Percentiles rank a stretch among this genome's conserved stretches.
Evolutionary conservation across 53 echinoderm and acorn worm genomes (phyloP).

Genomic region (Zoroaster sp.): DNA sequence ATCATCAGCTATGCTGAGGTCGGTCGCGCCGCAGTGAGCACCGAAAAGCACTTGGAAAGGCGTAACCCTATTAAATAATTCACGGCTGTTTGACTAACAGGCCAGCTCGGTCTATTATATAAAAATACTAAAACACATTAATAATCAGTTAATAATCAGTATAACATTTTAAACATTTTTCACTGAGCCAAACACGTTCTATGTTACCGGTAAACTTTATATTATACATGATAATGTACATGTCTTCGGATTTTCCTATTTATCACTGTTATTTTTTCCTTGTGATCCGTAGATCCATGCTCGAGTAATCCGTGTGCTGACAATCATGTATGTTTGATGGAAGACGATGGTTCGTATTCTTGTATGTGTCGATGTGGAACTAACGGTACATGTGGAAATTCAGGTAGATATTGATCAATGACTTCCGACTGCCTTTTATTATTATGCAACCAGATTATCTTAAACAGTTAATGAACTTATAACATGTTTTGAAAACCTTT

Average conservation of each 20-base stretch:
- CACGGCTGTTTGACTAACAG: too few species aligned
- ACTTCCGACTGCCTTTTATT: too few species aligned
- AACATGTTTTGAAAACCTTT: too few species aligned
- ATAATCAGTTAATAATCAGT: neutral
- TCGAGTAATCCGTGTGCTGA: neutral
- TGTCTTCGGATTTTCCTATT: neutral
- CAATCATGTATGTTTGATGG: neutral
- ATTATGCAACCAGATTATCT: too few species aligned
- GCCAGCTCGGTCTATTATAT: neutral
- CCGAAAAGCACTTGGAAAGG: neutral
- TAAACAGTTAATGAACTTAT: too few species aligned
- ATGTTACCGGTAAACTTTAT: too few species aligned
- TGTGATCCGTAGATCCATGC: neutral
- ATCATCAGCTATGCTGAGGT: neutral
- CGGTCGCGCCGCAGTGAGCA: neutral
- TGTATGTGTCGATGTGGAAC: constrained; percentile 22
- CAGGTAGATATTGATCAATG: neutral
- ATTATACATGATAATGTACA: too few species aligned
- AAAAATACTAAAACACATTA: neutral
- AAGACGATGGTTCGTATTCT: neutral
- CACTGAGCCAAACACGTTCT: neutral
- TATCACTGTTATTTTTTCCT: neutral
- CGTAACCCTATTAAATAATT: too few species aligned
- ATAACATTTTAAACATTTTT: neutral
- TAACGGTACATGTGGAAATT: neutral